Percentiles rank a stretch among this genome's conserved stretches.
Evolutionary conservation across 2,113 vertebrate species (phyloP).

Genomic region (Acanthochromis polyacanthus): DNA sequence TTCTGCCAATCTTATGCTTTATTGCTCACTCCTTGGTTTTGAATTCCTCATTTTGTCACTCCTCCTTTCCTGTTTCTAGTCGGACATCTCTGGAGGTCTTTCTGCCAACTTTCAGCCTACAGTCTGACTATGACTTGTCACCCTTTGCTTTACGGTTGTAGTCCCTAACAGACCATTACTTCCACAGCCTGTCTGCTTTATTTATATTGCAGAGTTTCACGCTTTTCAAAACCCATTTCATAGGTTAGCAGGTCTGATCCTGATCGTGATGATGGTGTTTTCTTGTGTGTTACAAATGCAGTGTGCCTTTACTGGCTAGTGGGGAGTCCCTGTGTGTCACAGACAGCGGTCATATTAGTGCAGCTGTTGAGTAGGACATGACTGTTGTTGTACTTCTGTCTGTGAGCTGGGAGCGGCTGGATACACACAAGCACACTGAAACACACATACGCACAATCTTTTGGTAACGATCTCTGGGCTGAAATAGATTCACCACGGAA

Average conservation of each 20-base stretch:
- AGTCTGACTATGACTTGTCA: slow-evolving; percentile 5
- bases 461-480: slow-evolving; percentile 34
- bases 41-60: neutral
- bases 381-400: slow-evolving; percentile 82
- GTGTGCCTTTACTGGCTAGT: slow-evolving; percentile 52
- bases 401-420: slow-evolving; percentile 70
- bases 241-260: slow-evolving; percentile 15
- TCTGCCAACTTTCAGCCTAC: slow-evolving; percentile 11
- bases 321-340: slow-evolving; percentile 77
- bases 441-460: slow-evolving; percentile 23
- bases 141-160: slow-evolving; percentile 18
- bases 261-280: slow-evolving; percentile 37
- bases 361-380: slow-evolving; percentile 82
- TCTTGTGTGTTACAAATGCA: slow-evolving; percentile 53
- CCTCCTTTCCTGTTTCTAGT: neutral
- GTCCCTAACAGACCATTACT: slow-evolving; percentile 16
- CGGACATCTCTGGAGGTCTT: slow-evolving; percentile 5
- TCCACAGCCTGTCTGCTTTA: slow-evolving; percentile 32
- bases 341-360: slow-evolving; percentile 80
- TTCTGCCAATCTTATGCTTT: slow-evolving; percentile 9
- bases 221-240: slow-evolving; percentile 21
- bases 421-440: slow-evolving; percentile 55
- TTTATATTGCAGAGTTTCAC: slow-evolving; percentile 34
- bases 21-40: slow-evolving; percentile 4
- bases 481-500: slow-evolving; percentile 12